A percentile compares a stretch with the other conserved stretches of the same genome.
Conservation (phyloP, 1,140 invertebrate species). For the Delia radicum region DNA sequence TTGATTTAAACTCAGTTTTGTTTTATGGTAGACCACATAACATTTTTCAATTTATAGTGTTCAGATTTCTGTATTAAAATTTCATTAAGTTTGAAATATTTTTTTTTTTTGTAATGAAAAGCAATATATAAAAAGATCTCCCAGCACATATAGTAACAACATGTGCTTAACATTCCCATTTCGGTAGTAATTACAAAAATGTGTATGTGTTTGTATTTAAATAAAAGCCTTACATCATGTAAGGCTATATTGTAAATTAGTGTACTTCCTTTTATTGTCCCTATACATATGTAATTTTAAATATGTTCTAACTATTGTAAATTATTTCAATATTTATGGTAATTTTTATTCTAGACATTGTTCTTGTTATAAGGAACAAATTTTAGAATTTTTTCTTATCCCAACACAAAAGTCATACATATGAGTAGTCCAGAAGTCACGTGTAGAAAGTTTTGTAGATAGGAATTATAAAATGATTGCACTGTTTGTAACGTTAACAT, state of each 20-base stretch:
- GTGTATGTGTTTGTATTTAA: background rate
- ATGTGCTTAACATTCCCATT: background rate
- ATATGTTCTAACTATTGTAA: background rate
- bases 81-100: background rate
- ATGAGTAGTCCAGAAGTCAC: too few relatives aligned
- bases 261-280: background rate
- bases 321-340: constrained; percentile 2
- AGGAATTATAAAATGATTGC: too few relatives aligned
- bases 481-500: too few relatives aligned
- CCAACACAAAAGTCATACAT: too few relatives aligned
- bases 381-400: background rate
- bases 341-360: background rate
- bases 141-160: background rate
- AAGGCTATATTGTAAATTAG: background rate
- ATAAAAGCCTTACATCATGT: too few relatives aligned
- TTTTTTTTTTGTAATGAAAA: background rate
- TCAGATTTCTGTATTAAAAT: background rate
- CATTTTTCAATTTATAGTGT: background rate
- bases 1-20: background rate
- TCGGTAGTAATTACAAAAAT: background rate
- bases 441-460: too few relatives aligned
- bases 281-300: background rate
- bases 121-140: background rate
- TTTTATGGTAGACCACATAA: background rate
- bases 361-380: background rate